These are phyloP conservation scores for Podarcis lilfordi DNA, from an alignment of 2,797 vertebrate genomes.

Conservation along the genomic window DNA sequence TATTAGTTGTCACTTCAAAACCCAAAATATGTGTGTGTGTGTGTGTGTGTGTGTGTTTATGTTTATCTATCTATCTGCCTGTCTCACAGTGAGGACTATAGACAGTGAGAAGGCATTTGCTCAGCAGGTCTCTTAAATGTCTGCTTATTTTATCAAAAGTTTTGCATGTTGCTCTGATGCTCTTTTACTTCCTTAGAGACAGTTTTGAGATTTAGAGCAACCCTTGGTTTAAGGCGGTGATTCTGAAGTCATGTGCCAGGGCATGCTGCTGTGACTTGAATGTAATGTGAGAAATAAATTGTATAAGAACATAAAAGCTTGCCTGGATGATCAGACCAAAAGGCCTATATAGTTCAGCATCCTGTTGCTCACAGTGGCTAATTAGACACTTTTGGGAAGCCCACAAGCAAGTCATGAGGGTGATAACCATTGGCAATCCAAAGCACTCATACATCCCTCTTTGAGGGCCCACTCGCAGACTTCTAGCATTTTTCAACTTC, in stretches of 20 bases:
- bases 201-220: background rate
- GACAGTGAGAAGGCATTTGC: background rate
- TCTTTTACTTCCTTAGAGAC: background rate
- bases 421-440: background rate
- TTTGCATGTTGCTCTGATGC: background rate
- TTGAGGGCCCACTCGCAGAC: too few relatives aligned
- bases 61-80: too few relatives aligned
- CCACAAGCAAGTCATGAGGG: background rate
- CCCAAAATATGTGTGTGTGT: background rate
- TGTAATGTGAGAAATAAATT: conserved; percentile 6
- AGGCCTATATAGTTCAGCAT: background rate
- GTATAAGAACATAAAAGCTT: background rate
- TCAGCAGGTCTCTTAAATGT: background rate
- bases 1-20: background rate
- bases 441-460: too few relatives aligned
- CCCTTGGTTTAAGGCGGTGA: background rate
- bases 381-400: background rate
- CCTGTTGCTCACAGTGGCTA: background rate
- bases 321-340: background rate
- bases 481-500: too few relatives aligned
- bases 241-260: conserved; percentile 3
- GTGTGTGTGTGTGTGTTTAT: too few relatives aligned
- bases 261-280: background rate
- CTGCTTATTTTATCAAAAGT: background rate
- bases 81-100: background rate